Conservation (phyloP, 2,113 vertebrate species). For the Neolamprologus falcicula region DNA sequence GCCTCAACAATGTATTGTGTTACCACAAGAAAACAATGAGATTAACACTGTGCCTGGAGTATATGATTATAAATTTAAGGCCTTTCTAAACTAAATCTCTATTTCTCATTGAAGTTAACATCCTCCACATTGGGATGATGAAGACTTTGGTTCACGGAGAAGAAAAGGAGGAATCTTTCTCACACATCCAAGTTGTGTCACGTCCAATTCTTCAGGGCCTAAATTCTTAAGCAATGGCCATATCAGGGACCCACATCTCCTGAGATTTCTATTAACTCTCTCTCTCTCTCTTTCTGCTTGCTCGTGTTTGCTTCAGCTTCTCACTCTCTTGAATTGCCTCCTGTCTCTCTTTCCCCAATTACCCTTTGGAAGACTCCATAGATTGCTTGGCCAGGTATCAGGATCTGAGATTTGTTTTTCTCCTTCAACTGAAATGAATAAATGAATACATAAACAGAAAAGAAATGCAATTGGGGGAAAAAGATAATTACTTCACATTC, state of each 20-base stretch:
- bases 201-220: background rate
- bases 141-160: background rate
- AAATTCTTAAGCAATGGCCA: background rate
- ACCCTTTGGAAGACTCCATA: slow-evolving; percentile 12
- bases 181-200: background rate
- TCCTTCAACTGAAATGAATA: slow-evolving; percentile 29
- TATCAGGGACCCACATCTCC: background rate
- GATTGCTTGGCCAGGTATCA: slow-evolving; percentile 27
- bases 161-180: background rate
- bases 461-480: background rate
- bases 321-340: background rate
- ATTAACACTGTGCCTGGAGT: background rate
- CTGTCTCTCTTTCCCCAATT: slow-evolving; percentile 22
- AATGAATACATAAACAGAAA: slow-evolving; percentile 21
- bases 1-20: background rate
- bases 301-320: background rate
- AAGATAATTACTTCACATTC: slow-evolving; percentile 27
- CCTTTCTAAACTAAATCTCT: background rate
- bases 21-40: background rate
- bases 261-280: slow-evolving; percentile 25
- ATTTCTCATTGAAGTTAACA: background rate
- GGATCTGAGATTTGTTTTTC: slow-evolving; percentile 22
- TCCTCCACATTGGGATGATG: background rate
- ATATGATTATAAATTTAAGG: background rate
- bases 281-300: background rate